Evolutionary conservation across 2,797 vertebrate species (phyloP).

Genomic region (Thripadectes ignobilis): DNA sequence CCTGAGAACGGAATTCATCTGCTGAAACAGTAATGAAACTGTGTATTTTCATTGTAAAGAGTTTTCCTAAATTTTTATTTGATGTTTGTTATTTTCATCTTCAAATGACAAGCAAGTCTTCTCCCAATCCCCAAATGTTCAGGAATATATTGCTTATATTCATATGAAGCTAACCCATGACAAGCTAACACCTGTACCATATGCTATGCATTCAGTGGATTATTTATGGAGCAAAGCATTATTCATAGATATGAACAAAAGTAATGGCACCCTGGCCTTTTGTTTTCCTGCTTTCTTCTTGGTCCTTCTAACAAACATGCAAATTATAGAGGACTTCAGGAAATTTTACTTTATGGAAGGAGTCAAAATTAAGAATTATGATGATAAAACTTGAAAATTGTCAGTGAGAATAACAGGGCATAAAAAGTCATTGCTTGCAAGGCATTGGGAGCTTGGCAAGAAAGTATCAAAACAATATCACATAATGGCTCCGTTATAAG

Average conservation of each 20-base stretch:
- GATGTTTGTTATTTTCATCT: not conserved
- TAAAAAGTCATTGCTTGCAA: slow-evolving; percentile 6
- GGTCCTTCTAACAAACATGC: not conserved
- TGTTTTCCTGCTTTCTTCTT: not conserved
- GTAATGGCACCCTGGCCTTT: not conserved
- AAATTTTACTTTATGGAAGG: not conserved
- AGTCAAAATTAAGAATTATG: not conserved
- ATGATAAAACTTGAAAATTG: not conserved
- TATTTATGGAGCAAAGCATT: not conserved
- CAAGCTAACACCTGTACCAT: not conserved
- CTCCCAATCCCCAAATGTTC: not conserved
- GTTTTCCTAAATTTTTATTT: not conserved
- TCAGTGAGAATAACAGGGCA: not conserved
- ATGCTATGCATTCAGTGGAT: not conserved
- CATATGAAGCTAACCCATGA: not conserved
- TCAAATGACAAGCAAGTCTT: not conserved
- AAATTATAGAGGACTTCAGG: not conserved
- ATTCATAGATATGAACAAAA: not conserved
- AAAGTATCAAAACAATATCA: not conserved
- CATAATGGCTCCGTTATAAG: not conserved
- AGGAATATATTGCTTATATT: not conserved
- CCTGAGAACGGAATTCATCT: not conserved
- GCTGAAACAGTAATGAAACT: not conserved
- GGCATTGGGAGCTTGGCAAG: not conserved
- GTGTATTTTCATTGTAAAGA: not conserved